phyloP scores from a whole-genome alignment of 2,113 vertebrate species.

The Notiomystis cincta region DNA sequence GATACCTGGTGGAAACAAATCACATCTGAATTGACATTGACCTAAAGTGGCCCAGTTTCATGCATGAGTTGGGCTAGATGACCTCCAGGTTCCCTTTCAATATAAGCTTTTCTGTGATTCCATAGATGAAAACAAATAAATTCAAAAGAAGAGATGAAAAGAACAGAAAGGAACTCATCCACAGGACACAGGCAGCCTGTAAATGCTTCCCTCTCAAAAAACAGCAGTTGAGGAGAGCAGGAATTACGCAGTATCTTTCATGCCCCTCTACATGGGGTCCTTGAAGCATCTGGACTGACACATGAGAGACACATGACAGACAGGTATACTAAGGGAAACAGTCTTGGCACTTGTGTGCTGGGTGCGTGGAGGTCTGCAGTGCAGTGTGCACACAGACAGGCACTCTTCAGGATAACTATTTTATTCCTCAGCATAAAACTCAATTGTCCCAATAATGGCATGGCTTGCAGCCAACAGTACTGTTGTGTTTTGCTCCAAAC shows the following conservation, averaged over 20 bases:
- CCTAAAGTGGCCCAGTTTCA: neutral
- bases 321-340: neutral
- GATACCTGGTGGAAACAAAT: neutral
- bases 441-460: slow-evolving; percentile 22
- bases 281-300: neutral
- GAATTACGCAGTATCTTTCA: neutral
- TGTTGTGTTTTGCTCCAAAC: slow-evolving; percentile 5
- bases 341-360: neutral
- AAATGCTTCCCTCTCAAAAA: neutral
- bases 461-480: slow-evolving; percentile 45
- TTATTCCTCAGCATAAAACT: slow-evolving; percentile 53
- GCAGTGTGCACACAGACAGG: neutral
- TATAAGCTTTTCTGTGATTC: neutral
- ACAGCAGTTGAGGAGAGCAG: neutral
- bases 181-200: neutral
- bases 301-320: neutral
- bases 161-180: neutral
- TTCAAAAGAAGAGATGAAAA: neutral
- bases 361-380: neutral
- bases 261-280: neutral
- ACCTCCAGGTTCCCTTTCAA: neutral
- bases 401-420: slow-evolving; percentile 4
- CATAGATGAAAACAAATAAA: neutral
- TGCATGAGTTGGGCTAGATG: neutral
- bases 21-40: neutral